Base-by-base conservation (phyloP, 2,888 invertebrate species). In the Liodrosophila aerea region DNA sequence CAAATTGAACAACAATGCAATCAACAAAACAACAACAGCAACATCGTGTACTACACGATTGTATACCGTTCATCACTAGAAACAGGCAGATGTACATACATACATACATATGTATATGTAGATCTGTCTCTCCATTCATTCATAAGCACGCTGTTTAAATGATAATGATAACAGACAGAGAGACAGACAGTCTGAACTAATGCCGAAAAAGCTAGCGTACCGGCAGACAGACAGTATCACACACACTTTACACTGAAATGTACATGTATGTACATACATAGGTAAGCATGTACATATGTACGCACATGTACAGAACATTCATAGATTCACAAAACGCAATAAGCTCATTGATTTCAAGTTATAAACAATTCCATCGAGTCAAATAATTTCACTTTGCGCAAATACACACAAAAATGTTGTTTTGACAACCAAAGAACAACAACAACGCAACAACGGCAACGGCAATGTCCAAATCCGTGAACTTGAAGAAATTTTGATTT, bases 1-100 rank as follows among this genome's bases (percentile, higher is more conserved):
- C 69, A 73, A 83, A 83, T 78, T 76, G 69, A 76, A 78, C 69
- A 76, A 78, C 64, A 66, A 43, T 36, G 76, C 70, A 78, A 70
- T 80, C 77, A 67, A 33, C 50, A 51, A 39, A 39, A 33, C 45
- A 41, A 50, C 39, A 41, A 34, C 41, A 43, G 33, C 27, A 40
- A 7, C 43, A 53, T 50, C 44, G 50, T 76, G 76, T 82, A 53
- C 49, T 57, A 76, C 83, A 69, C 31, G 40, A 12, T 41, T 64
- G 41, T 53, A n/a, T n/a, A 30, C 43, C 51, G 18, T 34, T 22
- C 47, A 59, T 47, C 50, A 7, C 13, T 22, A 34, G 3, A 34
- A n/a, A n/a, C n/a, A n/a, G n/a, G n/a, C 11, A 12, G 4, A 34
- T 12, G 12, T 12, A 40, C 12, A 3, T n/a, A 36, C 34, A 34